phyloP scores from a whole-genome alignment of 2,888 invertebrate genomes.

The Eupithecia exiguata region DNA sequence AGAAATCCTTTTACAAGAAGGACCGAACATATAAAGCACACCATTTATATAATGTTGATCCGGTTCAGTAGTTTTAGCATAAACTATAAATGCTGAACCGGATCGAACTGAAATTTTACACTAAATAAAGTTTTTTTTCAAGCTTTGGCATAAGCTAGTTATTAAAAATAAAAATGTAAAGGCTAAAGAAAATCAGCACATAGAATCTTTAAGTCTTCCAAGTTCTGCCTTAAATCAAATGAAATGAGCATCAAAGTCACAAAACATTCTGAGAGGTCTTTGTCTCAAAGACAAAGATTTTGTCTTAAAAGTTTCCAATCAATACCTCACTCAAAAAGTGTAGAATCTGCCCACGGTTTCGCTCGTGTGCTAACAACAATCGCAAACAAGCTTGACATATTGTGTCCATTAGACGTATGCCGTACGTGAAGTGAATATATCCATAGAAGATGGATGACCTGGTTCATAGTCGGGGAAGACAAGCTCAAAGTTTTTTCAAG shows the following conservation, averaged over 20 bases:
- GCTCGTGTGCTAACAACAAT: not conserved
- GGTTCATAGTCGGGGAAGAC: not conserved
- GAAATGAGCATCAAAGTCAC: not conserved
- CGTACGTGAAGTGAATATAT: not conserved
- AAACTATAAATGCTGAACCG: too few species aligned
- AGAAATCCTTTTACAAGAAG: not conserved
- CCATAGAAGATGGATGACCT: not conserved
- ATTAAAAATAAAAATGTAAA: not conserved
- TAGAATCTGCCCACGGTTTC: not conserved
- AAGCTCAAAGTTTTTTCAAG: not conserved
- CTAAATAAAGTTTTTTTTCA: too few species aligned
- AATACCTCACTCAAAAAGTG: not conserved
- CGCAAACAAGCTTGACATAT: not conserved
- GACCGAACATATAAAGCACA: too few species aligned
- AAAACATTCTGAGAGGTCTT: not conserved
- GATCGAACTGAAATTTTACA: too few species aligned
- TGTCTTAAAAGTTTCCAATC: conserved; percentile 21
- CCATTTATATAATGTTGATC: too few species aligned
- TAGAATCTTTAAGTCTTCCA: not conserved
- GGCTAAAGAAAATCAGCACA: not conserved
- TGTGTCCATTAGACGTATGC: not conserved
- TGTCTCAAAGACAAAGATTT: conserved; percentile 21
- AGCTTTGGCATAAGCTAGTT: too few species aligned
- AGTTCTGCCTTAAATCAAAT: not conserved
- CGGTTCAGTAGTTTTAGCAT: too few species aligned